Percentiles rank a stretch among this genome's conserved stretches.
Conservation (phyloP, 64 coral and sea anemone genomes). For the Stichodactyla mertensii region DNA sequence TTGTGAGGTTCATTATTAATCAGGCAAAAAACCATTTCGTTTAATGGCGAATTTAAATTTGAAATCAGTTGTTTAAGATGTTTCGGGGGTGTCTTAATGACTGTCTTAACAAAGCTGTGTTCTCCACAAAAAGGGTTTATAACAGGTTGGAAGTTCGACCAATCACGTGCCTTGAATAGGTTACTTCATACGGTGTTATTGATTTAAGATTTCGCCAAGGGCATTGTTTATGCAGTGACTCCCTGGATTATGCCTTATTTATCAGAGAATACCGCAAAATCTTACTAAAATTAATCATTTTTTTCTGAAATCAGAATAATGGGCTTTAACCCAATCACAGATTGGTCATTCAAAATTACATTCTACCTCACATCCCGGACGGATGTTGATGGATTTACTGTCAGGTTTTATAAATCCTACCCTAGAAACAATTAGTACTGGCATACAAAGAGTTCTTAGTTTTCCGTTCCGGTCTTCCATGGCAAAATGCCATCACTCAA, state of each 20-base stretch:
- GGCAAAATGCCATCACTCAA: conserved; percentile 11
- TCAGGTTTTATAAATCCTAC: background rate
- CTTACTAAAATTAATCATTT: background rate
- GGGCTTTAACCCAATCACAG: background rate
- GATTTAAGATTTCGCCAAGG: conserved; percentile 12
- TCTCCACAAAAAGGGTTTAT: conserved; percentile 19
- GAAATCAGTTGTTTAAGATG: background rate
- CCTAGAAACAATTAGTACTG: background rate
- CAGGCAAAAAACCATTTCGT: background rate
- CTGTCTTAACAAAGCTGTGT: conserved; percentile 13
- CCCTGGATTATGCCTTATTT: background rate
- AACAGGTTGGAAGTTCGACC: conserved; percentile 18
- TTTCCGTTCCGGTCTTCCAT: background rate
- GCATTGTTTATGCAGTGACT: background rate
- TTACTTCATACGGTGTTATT: conserved; percentile 3
- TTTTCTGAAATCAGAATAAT: background rate
- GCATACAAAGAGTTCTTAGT: too few species aligned
- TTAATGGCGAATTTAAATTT: background rate
- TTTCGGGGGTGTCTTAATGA: background rate
- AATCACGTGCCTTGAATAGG: background rate
- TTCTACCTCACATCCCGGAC: background rate
- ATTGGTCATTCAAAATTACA: background rate
- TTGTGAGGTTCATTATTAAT: background rate
- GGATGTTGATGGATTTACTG: background rate
- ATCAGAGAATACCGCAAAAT: background rate